A percentile compares a stretch with the other conserved stretches of the same genome.
Conservation (phyloP, 2,888 invertebrate genomes). For the Lithophane socia region DNA sequence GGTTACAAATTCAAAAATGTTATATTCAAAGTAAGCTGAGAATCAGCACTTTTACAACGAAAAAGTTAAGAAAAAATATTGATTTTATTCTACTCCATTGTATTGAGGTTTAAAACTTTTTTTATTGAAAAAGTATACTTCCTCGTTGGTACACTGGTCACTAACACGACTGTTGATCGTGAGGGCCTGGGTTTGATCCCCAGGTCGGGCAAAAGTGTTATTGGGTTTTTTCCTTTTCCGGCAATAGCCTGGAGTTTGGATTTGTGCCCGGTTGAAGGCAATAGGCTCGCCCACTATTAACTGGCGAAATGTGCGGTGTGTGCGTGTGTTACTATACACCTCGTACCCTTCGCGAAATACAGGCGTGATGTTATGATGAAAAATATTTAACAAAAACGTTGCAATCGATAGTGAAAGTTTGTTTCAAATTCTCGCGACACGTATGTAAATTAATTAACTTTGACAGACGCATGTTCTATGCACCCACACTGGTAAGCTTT, state of each 20-base stretch:
- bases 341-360: background rate
- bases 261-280: too few species aligned
- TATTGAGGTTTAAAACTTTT: too few species aligned
- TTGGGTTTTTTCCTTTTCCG: too few species aligned
- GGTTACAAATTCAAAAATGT: background rate
- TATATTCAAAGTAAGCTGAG: background rate
- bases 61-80: too few species aligned
- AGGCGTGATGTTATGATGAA: background rate
- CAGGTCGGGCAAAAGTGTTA: too few species aligned
- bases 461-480: constrained; percentile 6
- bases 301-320: background rate
- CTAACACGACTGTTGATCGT: too few species aligned
- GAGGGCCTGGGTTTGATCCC: background rate
- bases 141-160: too few species aligned
- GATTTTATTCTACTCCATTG: too few species aligned
- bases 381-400: background rate
- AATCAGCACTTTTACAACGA: background rate
- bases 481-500: constrained; percentile 15
- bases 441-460: constrained; percentile 23
- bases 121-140: too few species aligned
- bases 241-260: too few species aligned
- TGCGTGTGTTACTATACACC: too few species aligned
- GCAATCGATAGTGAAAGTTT: constrained; percentile 17
- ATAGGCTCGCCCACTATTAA: too few species aligned
- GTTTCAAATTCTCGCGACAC: constrained; percentile 20